These are phyloP conservation scores for Coremacera marginata DNA, from an alignment of 2,888 invertebrate genomes.

Conservation along the genomic window DNA sequence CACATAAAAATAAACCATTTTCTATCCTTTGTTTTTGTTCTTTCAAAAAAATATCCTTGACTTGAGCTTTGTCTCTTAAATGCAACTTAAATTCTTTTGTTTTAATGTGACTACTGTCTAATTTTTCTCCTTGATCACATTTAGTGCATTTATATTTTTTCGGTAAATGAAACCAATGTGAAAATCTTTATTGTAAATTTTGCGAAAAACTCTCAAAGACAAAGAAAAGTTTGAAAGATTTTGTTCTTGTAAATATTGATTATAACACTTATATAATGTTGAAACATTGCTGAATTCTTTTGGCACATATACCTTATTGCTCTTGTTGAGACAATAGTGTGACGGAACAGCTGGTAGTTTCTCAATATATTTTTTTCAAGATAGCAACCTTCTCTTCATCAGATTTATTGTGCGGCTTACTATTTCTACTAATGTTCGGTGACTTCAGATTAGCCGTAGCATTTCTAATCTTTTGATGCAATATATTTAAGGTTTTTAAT, in stretches of 20 bases:
- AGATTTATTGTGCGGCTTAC: conserved; percentile 34
- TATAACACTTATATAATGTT: too few species aligned
- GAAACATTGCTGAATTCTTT: too few species aligned
- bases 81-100: conserved; percentile 16
- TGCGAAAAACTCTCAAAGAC: not conserved
- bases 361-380: conserved; percentile 35
- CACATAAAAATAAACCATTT: conserved; percentile 35
- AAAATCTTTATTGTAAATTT: conserved; percentile 35
- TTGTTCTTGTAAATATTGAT: too few species aligned
- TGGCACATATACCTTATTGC: too few species aligned
- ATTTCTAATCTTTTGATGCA: too few species aligned
- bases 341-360: conserved; percentile 39
- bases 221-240: conserved; percentile 24
- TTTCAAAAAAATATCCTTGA: conserved; percentile 35
- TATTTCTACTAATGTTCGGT: not conserved
- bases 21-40: conserved; percentile 35
- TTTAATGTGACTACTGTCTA: not conserved
- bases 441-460: too few species aligned
- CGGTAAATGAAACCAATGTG: conserved; percentile 37
- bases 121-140: conserved; percentile 26
- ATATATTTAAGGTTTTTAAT: too few species aligned
- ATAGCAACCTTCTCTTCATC: conserved; percentile 36
- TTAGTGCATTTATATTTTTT: conserved; percentile 37
- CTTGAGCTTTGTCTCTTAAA: too few species aligned
- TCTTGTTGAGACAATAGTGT: too few species aligned